Base-by-base conservation (phyloP, 1,140 invertebrate genomes). In the Cyphomyrmex costatus region DNA sequence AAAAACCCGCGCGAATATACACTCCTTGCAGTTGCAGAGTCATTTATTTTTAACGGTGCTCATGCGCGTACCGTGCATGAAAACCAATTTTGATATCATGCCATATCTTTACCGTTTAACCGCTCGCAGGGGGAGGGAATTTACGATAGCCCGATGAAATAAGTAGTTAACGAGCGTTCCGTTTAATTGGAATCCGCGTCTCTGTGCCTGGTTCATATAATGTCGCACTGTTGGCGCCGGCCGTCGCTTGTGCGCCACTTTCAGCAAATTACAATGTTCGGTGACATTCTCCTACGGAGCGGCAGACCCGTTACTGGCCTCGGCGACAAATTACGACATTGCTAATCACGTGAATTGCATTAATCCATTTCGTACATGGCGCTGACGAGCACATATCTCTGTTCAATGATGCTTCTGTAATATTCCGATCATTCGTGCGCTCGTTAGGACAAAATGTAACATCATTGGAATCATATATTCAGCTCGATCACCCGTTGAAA, bases 141-240 rank as follows among this genome's bases (percentile, higher is more conserved):
- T 73, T 53, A 61, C 58, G 46, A 70, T 61, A 73, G 56, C 53
- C 36, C 53, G 53, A 60, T 83, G 36, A 74, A 83, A 83, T 73
- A 73, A 73, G 56, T 56, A 73, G 79, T 83, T 83, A 83, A 83
- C 79, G 68, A 83, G 79, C 53, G 19, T 42, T 82, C 68, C 71
- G 74, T 86, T 89, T 89, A 89, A 89, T 89, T 82, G 88, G 85
- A 86, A 89, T 84, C 88, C 82, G 66, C 60, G 19, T 10, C 53
- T 53, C 60, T 83, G 71, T 49, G 46, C 46, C 16, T 53, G 51
- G 83, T 49, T 51, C 70, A 65, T 86, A 73, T 86, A 73, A 53
- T 56, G 36, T 90, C 73, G 56, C 78, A 65, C 51, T 46, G 66
- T 83, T n/a, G 51, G 46, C 60, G 56, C 36, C 53, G 16, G 36